Base-by-base conservation (phyloP, 1,140 invertebrate genomes). In the Apis dorsata region DNA sequence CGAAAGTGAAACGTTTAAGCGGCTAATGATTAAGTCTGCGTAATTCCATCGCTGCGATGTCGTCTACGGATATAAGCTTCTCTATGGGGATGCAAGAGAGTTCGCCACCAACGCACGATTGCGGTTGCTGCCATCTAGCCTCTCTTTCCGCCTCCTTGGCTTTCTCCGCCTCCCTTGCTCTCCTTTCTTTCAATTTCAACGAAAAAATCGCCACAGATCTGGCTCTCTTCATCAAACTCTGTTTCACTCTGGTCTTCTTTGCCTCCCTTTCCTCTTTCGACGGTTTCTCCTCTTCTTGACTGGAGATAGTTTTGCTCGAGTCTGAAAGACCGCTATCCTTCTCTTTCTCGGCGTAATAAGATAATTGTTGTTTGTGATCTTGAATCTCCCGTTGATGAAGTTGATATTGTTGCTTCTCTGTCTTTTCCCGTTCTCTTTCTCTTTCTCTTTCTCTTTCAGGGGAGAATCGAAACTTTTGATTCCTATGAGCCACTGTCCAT, bases 141-240 rank as follows among this genome's bases (percentile, higher is more conserved):
- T 93, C 91, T 60, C 87, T 91, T 62, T 94, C 93, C 5, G 92
- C 92, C 57, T 93, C 93, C 34, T 93, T 93, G 8, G 95, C 95
- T 81, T 95, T 96, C 79, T 96, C 96, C 0, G 96, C 96, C 75
- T 97, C 97, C 3, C 96, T 94, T 34, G 97, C 97, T 66, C 97
- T 94, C 59, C 96, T 94, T 85, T 97, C 96, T 81, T 97, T 96
- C 72, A 97, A 90, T 74, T 97, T 97, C 44, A 97, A 92, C 2
- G 97, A 97, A 92, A 97, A 97, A 85, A 97, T 97, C 13, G 97
- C 97, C 51, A 97, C 97, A 2, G 96, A 97, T 15, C 97, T 94
- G 9, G 97, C 97, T 69, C 97, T 95, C 91, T 97, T 97, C 93
- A 97, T 97, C 68, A 97, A 91, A 84, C 95, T 95, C 70, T 96